Evolutionary conservation across 2,888 invertebrate species (phyloP).

Genomic region (Lacanobia wlatinum): DNA sequence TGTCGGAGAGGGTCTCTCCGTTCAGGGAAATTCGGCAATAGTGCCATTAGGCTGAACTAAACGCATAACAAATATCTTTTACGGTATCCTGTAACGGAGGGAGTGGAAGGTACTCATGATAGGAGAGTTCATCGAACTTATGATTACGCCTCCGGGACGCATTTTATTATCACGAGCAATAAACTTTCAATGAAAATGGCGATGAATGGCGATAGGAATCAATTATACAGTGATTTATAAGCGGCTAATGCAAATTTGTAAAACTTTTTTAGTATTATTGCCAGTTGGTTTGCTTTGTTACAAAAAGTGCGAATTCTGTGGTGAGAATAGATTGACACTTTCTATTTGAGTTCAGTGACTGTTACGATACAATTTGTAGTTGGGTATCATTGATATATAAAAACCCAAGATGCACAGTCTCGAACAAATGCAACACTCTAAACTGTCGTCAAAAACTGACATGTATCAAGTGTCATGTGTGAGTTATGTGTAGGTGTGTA

Average conservation of each 20-base stretch:
- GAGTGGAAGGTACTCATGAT: constrained; percentile 56
- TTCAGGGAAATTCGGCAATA: constrained; percentile 56
- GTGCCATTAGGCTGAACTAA: constrained; percentile 65
- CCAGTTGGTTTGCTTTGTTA: constrained; percentile 6
- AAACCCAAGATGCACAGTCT: too few species aligned
- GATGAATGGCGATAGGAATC: constrained; percentile 43
- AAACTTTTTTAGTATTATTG: constrained; percentile 24
- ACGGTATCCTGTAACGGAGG: constrained; percentile 61
- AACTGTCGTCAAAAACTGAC: too few species aligned
- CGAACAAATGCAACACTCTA: too few species aligned
- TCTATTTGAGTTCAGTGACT: constrained; percentile 21
- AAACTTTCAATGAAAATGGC: constrained; percentile 59
- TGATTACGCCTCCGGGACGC: constrained; percentile 49
- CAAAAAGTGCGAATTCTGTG: constrained; percentile 4
- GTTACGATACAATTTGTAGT: not conserved
- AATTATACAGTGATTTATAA: constrained; percentile 51
- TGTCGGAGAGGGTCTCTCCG: constrained; percentile 22
- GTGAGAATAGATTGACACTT: constrained; percentile 5
- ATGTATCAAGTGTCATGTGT: too few species aligned
- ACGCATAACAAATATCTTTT: constrained; percentile 66
- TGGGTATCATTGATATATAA: too few species aligned
- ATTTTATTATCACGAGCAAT: constrained; percentile 58
- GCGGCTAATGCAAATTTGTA: constrained; percentile 15
- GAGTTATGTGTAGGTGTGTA: too few species aligned
- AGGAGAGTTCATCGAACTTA: constrained; percentile 64